phyloP scores from a whole-genome alignment of 2,888 invertebrate genomes.

The Ennomos quercinarius region DNA sequence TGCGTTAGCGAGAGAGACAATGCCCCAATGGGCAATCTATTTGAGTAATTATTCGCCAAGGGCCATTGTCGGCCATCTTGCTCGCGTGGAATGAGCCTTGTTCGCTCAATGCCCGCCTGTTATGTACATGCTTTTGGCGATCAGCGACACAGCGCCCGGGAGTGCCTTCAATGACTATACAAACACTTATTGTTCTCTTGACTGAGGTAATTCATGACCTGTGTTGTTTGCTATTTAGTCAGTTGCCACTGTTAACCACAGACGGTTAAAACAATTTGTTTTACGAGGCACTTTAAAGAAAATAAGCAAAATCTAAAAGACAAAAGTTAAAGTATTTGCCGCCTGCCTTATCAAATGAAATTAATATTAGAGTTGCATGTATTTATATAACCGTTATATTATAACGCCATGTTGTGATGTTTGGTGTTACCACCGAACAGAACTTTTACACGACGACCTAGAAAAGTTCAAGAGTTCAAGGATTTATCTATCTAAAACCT shows the following conservation, averaged over 20 bases:
- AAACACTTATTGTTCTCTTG: slow-evolving; percentile 62
- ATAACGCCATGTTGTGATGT: too few relatives aligned
- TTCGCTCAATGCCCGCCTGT: slow-evolving; percentile 73
- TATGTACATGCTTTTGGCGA: slow-evolving; percentile 75
- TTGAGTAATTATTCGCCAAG: slow-evolving; percentile 85
- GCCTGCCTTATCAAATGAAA: too few relatives aligned
- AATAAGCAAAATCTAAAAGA: too few relatives aligned
- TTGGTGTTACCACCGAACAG: too few relatives aligned
- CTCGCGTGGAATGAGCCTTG: slow-evolving; percentile 80
- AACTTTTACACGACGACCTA: too few relatives aligned
- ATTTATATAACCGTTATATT: too few relatives aligned
- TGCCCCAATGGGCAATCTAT: slow-evolving; percentile 84
- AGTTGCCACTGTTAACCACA: slow-evolving; percentile 1
- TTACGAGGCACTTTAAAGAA: too few relatives aligned
- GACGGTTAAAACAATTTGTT: too few relatives aligned
- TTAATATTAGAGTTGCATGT: too few relatives aligned
- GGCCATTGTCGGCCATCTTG: slow-evolving; percentile 85
- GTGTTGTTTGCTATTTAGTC: slow-evolving; percentile 41
- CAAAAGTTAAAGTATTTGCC: too few relatives aligned
- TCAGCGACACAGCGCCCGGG: slow-evolving; percentile 63
- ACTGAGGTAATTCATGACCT: slow-evolving; percentile 50
- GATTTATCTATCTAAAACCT: too few relatives aligned
- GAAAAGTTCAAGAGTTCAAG: too few relatives aligned
- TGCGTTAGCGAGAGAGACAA: slow-evolving; percentile 75
- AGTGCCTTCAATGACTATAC: slow-evolving; percentile 66